These are phyloP conservation scores for Stercorarius parasiticus DNA, from an alignment of 2,113 vertebrate genomes.

Conservation along the genomic window DNA sequence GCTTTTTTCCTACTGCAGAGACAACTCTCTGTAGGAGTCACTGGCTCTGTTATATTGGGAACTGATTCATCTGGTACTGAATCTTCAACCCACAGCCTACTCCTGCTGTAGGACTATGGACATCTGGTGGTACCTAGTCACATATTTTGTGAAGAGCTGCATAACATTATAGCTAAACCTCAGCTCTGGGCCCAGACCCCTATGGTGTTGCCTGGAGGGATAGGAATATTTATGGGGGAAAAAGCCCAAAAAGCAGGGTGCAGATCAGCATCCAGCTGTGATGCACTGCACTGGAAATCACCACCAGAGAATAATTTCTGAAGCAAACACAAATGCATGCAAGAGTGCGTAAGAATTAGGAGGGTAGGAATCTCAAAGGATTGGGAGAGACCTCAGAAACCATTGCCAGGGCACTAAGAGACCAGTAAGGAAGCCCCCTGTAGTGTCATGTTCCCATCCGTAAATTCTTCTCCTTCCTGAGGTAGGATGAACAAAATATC, in stretches of 20 bases:
- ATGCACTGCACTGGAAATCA: not conserved
- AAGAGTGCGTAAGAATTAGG: not conserved
- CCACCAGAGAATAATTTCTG: not conserved
- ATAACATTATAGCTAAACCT: not conserved
- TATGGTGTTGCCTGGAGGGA: not conserved
- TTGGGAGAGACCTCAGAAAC: not conserved
- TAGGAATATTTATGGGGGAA: not conserved
- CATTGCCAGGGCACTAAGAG: not conserved
- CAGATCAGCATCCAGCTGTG: not conserved
- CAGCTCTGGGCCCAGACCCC: not conserved
- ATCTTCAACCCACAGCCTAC: not conserved
- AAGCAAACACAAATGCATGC: not conserved
- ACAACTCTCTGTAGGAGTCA: not conserved
- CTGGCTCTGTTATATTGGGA: not conserved
- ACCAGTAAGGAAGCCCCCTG: not conserved
- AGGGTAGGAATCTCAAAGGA: not conserved
- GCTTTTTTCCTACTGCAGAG: not conserved
- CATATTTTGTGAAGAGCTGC: not conserved
- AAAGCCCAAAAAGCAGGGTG: not conserved
- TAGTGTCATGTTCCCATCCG: not conserved
- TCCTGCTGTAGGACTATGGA: not conserved
- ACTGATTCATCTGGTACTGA: fast-evolving
- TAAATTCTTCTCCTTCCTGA: not conserved
- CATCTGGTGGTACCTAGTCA: not conserved
- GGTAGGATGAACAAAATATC: not conserved